Evolutionary conservation across 2,797 vertebrate species (phyloP), one percentile per base, ranked within the genome.

Genomic region (Ambastaia sidthimunki): DNA sequence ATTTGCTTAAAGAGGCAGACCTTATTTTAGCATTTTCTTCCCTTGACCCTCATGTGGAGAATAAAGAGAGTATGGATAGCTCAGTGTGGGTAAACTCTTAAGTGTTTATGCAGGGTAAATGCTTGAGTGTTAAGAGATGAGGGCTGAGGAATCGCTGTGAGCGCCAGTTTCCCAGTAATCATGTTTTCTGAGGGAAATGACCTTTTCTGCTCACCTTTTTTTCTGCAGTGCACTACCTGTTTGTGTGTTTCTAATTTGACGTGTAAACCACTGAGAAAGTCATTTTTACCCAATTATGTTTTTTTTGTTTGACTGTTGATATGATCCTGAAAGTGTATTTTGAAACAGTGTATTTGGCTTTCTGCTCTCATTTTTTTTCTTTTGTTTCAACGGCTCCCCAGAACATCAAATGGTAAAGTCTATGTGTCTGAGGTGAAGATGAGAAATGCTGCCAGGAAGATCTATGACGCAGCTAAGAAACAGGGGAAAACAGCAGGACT

Each of bases 351-450:
- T 60, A 19, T 63, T 5, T 50, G 18, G 10, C 48, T n/a, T 60
- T 68, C 50, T 47, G 28, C 10, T 44, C 59, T 62, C n/a, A 23
- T 41, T 67, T 63, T 0, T 28, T 85, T 60, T 74, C 71, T 81
- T 28, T 76, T 66, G 86, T 63, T 85, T 86, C 77, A 88, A 79
- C 80, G 23, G 41, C 18, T 73, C 52, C 75, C 50, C 85, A 96
- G 95, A 83, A 93, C 89, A 23, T 93, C 93, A 73, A 89, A 91
- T 13, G 91, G 91, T 80, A 94, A 96, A 86, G 88, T 91, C 82
- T 93, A 96, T 12, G 85, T 93, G 85, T 94, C 93, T 23, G 90
- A 96, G 89, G 94, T 96, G 85, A 95, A 94, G 88, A 94, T 96
- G 87, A 93, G 95, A 86, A 89, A 92, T 6, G 91, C 93, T 23